Evolutionary conservation across 2,113 vertebrate genomes (phyloP).

Genomic region (Trochalopteron elliotii): DNA sequence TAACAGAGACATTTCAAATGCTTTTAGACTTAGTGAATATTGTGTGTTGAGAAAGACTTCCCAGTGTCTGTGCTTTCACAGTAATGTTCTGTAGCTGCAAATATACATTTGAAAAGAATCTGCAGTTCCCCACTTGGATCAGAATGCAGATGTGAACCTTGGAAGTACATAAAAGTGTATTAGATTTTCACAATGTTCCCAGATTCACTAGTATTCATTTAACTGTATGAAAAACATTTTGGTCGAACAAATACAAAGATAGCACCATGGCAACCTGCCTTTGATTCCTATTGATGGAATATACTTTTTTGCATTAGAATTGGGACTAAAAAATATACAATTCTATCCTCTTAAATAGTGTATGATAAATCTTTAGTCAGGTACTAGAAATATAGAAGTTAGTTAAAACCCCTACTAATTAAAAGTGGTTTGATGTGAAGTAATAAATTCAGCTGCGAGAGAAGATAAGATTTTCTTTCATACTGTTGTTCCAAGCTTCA

Average conservation of each 20-base stretch:
- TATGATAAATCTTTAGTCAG: neutral
- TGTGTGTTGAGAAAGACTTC: neutral
- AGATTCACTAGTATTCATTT: neutral
- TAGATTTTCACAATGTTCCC: neutral
- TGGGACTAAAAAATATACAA: neutral
- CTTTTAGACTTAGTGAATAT: neutral
- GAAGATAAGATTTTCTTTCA: neutral
- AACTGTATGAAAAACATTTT: neutral
- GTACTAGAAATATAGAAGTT: neutral
- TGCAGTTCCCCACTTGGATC: neutral
- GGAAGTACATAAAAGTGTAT: neutral
- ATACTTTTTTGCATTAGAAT: neutral
- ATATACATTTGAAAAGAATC: neutral
- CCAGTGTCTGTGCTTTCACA: neutral
- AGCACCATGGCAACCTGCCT: neutral
- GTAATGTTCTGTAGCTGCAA: neutral
- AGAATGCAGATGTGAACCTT: neutral
- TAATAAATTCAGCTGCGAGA: neutral
- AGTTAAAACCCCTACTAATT: neutral
- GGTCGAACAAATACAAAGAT: neutral
- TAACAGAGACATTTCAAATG: constrained; percentile 16
- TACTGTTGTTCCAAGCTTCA: neutral
- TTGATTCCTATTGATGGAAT: neutral
- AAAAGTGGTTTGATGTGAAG: neutral
- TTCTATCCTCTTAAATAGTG: neutral